These are phyloP conservation scores for Amiota communis DNA, from an alignment of 2,888 invertebrate genomes.

Conservation along the genomic window DNA sequence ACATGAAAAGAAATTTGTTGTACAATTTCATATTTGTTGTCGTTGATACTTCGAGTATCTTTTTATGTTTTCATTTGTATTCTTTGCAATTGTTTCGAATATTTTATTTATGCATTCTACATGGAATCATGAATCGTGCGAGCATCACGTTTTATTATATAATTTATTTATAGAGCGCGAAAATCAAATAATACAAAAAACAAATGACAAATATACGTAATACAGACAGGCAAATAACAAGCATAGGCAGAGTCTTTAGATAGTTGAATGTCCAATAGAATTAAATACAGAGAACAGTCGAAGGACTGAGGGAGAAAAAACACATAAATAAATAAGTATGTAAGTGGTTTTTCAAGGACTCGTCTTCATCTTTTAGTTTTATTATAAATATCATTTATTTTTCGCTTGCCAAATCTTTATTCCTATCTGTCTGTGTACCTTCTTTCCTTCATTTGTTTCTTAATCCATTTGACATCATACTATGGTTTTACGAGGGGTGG, in stretches of 20 bases:
- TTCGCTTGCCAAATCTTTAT: too few relatives aligned
- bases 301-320: background rate
- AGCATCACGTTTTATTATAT: background rate
- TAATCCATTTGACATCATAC: too few relatives aligned
- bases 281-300: background rate
- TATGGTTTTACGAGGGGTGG: too few relatives aligned
- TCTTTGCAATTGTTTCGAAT: conserved; percentile 18
- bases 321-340: background rate
- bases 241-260: background rate
- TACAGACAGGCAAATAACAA: background rate
- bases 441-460: too few relatives aligned
- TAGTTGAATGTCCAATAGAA: background rate
- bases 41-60: conserved; percentile 18
- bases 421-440: too few relatives aligned
- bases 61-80: background rate
- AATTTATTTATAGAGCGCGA: background rate
- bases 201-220: too few relatives aligned
- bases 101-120: background rate
- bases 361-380: too few relatives aligned
- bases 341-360: too few relatives aligned
- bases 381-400: too few relatives aligned
- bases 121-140: too few relatives aligned
- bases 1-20: conserved; percentile 9
- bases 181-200: background rate
- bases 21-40: conserved; percentile 1